Evolutionary conservation across 2,113 vertebrate species (phyloP).

Genomic region (Calyptomena viridis): DNA sequence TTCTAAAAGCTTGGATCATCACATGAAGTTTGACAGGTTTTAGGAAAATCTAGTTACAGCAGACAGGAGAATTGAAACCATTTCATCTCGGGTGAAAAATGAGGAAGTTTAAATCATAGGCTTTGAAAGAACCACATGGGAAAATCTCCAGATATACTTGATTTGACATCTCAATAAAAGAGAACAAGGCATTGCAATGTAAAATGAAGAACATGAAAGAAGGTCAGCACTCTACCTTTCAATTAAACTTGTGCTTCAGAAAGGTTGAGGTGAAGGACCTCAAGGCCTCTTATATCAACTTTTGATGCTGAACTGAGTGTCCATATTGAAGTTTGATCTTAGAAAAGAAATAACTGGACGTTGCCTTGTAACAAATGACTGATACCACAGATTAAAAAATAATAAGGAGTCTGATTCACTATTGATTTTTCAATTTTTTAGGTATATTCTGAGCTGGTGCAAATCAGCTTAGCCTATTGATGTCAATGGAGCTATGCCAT

Average conservation of each 20-base stretch:
- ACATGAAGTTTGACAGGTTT: slow-evolving; percentile 15
- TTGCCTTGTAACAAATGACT: not conserved
- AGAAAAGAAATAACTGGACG: not conserved
- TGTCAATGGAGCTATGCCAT: not conserved
- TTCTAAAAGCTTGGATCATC: not conserved
- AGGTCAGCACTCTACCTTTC: slow-evolving; percentile 42
- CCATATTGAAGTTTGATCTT: not conserved
- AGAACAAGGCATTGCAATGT: slow-evolving; percentile 14
- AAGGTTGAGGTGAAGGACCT: slow-evolving; percentile 49
- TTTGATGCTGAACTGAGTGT: not conserved
- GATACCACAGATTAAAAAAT: not conserved
- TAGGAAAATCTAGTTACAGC: slow-evolving; percentile 20
- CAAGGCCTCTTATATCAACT: not conserved
- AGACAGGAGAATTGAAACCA: not conserved
- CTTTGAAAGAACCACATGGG: slow-evolving; percentile 31
- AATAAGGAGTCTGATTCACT: not conserved
- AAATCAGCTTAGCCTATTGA: not conserved
- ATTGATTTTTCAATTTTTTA: not conserved
- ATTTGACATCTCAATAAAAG: slow-evolving; percentile 48
- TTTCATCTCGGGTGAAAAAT: slow-evolving; percentile 52
- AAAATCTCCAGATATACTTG: slow-evolving; percentile 2
- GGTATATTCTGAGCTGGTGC: not conserved
- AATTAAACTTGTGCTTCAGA: slow-evolving; percentile 45
- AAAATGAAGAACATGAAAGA: slow-evolving; percentile 37
- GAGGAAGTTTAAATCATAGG: slow-evolving; percentile 7